Percentiles rank a stretch among this genome's conserved stretches.
Evolutionary conservation across 2,888 invertebrate species (phyloP).

Genomic region (Ditylenchus weischeri): DNA sequence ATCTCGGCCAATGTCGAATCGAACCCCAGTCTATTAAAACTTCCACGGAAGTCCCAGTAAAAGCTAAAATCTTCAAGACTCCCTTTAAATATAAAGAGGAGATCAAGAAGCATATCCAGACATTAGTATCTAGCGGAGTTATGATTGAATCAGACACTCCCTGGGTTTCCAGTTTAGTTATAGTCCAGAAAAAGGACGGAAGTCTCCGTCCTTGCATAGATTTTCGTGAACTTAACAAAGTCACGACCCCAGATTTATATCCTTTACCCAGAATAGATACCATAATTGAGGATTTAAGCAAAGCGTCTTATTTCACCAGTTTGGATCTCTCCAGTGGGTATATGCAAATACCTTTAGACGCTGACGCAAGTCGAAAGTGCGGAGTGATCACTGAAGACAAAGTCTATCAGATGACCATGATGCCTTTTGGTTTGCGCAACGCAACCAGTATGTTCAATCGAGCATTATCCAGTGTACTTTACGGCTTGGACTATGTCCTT

Average conservation of each 20-base stretch:
- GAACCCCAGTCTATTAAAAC: conserved; percentile 34
- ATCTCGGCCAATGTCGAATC: conserved; percentile 33
- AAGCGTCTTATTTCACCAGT: conserved; percentile 7
- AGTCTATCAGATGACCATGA: conserved; percentile 25
- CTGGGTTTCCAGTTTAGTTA: conserved; percentile 31
- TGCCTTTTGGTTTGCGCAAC: conserved; percentile 30
- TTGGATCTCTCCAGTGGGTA: conserved; percentile 22
- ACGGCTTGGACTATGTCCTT: conserved; percentile 18
- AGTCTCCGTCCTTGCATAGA: conserved; percentile 38
- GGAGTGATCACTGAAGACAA: conserved; percentile 28
- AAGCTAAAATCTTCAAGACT: conserved; percentile 22
- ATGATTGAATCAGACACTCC: conserved; percentile 38
- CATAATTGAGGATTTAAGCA: conserved; percentile 17
- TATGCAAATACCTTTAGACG: conserved; percentile 24
- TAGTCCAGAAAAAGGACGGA: conserved; percentile 40
- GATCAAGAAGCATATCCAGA: conserved; percentile 37
- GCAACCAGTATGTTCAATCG: conserved; percentile 23
- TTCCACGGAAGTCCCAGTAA: conserved; percentile 33
- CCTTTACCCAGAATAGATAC: conserved; percentile 23
- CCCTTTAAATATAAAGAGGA: conserved; percentile 34
- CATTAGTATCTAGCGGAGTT: conserved; percentile 26
- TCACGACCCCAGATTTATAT: conserved; percentile 36
- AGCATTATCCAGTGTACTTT: conserved; percentile 23
- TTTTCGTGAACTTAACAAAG: conserved; percentile 35
- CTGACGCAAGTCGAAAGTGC: conserved; percentile 24